Evolutionary conservation across 2,797 vertebrate species (phyloP), one percentile per base, ranked within the genome.

Genomic region (Enteromius fasciolatus): DNA sequence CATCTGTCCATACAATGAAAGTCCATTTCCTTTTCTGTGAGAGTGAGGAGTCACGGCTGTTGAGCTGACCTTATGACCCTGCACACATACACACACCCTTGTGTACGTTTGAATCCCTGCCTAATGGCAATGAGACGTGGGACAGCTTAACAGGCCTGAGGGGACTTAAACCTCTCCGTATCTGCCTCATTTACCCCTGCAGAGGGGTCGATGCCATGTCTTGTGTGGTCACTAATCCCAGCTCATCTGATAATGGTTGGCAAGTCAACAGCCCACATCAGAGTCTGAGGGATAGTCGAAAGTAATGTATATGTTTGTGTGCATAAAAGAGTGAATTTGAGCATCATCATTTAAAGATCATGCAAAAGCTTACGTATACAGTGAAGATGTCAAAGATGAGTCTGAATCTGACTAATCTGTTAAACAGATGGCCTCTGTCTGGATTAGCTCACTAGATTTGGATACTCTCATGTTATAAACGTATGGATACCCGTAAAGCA

Each of bases 51-150:
- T 54, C 28, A 72, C 3, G 39, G 59, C 72, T 54, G 81, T 64
- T 89, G 90, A 90, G 88, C 89, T 90, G 92, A 93, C 93, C 93
- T 92, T 85, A 89, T 66, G 41, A 41, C 87, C 87, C 86, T 17
- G 1, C 68, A 28, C 63, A 88, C 76, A 69, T 33, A 80, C 73
- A 84, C 82, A 28, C 28, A 76, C 77, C 85, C 85, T 82, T 8
- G 15, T 68, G 73, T 87, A 89, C 83, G 87, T 87, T 85, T 86
- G 85, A 86, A 85, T 80, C 59, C 4, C 66, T 81, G 83, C 80
- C 83, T 89, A 78, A 91, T 88, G 89, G 86, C 68, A 86, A 54
- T 81, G 70, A 81, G 57, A 81, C 33, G 0, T 36, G 41, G 44
- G 44, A 44, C 83, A 81, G 50, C 39, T 85, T 85, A 84, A 87